Percentiles rank a stretch among this genome's conserved stretches.
Conservation (phyloP, 2,888 invertebrate genomes). For the Himalopsyche japonica region DNA sequence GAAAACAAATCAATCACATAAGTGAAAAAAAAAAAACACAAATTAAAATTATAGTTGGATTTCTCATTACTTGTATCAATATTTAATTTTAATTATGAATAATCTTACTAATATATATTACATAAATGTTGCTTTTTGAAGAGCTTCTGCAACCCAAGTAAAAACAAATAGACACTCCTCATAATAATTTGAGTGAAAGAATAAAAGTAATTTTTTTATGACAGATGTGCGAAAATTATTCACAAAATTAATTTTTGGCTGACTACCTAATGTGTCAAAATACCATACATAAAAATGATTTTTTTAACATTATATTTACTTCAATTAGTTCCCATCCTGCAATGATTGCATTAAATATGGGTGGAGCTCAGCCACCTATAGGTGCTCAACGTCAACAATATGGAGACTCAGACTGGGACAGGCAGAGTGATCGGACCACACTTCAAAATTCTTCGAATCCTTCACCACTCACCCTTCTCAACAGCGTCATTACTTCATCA, state of each 20-base stretch:
- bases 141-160: no score
- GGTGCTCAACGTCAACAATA: neutral
- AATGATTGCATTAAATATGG: slow-evolving; percentile 45
- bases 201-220: no score
- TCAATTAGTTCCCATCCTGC: slow-evolving; percentile 45
- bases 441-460: slow-evolving; percentile 3
- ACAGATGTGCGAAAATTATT: no score
- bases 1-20: no score
- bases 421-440: slow-evolving; percentile 36
- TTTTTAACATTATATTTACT: neutral
- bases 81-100: no score
- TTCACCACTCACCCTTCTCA: slow-evolving; percentile 31
- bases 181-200: no score
- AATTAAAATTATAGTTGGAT: no score
- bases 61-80: no score
- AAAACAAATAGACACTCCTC: no score
- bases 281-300: neutral
- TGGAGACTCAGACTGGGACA: neutral
- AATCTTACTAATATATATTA: no score
- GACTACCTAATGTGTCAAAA: neutral
- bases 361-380: slow-evolving; percentile 12
- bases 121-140: no score
- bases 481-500: slow-evolving; percentile 37
- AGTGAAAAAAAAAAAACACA: no score
- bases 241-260: neutral